Base-by-base conservation (phyloP, 2,888 invertebrate species). In the Stenoptilia bipunctidactyla region DNA sequence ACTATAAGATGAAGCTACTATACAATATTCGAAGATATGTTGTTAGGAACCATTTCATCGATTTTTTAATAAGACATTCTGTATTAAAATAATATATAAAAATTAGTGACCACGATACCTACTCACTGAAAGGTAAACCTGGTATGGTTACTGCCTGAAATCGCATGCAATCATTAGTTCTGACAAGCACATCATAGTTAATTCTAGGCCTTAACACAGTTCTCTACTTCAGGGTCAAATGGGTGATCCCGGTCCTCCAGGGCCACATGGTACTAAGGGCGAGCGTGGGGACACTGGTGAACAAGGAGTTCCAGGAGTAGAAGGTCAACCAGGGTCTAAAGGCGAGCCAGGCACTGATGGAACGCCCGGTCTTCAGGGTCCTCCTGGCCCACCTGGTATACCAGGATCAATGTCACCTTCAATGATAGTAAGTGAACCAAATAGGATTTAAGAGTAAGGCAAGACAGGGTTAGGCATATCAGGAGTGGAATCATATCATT, bases 271-370 rank as follows among this genome's bases (percentile, higher is more conserved):
- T 1, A 57, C 62, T 1, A 82, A 72, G 52, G 89, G 90, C 44
- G 83, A 86, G 10, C 82, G 71, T 42, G 85, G 85, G 15, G 66
- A 93, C 67, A 83, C 88, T 46, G 94, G 94, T 36, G 76, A 86
- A 15, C 89, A 89, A 48, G 95, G 95, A 0, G 43, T 13, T 10
- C 55, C 58, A 6, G 76, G 77, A 1, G 51, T 12, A 8, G 58
- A 66, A 38, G 77, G 77, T 8, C 62, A 87, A 2, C 79, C 87
- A 40, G 93, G 93, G 2, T 48, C 58, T 10, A 87, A 90, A 61
- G 93, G 93, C 45, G 92, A 92, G 51, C 85, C 90, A 0, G 93
- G 93, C 13, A 73, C 66, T 45, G 85, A 89, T 49, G 93, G 92
- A 15, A 58, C 62, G 0, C 51, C 75, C 13, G 93, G 91, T n/a